Conservation (phyloP, 2,797 vertebrate species). For the Enteromius unitaeniatus region DNA sequence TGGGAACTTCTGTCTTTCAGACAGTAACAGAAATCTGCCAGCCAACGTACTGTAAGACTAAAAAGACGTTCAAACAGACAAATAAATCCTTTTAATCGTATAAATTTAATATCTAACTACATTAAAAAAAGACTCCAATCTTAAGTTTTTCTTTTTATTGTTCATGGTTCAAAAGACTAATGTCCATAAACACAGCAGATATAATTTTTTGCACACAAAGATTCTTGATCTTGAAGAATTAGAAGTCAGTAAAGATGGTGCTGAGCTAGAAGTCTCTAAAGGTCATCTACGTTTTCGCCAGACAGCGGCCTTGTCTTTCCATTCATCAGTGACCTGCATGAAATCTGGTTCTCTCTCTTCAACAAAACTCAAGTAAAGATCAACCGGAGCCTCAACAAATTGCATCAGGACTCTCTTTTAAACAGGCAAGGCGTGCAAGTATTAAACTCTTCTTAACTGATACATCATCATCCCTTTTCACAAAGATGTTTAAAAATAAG, state of each 20-base stretch:
- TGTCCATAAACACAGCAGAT: not conserved
- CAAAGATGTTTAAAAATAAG: not conserved
- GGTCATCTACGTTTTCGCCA: not conserved
- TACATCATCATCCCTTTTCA: not conserved
- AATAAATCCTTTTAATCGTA: too few species aligned
- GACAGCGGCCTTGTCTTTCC: not conserved
- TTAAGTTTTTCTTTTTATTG: too few species aligned
- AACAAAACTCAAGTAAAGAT: not conserved
- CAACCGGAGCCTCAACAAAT: not conserved
- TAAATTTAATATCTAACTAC: too few species aligned
- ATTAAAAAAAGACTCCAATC: too few species aligned
- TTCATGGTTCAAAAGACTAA: too few species aligned
- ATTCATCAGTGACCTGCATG: not conserved
- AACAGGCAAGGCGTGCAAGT: not conserved
- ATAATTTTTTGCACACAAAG: not conserved
- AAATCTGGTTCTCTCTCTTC: not conserved
- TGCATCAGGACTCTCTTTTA: not conserved
- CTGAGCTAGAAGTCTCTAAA: too few species aligned
- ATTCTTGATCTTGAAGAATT: not conserved
- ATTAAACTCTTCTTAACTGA: not conserved
- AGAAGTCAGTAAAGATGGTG: not conserved
- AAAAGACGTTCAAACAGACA: too few species aligned
- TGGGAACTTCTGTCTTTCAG: not conserved
- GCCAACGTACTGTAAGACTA: too few species aligned
- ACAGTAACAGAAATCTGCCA: not conserved